A percentile compares a stretch with the other conserved stretches of the same genome.
phyloP scores from a whole-genome alignment of 2,797 vertebrate species.

The Aythya fuligula region DNA sequence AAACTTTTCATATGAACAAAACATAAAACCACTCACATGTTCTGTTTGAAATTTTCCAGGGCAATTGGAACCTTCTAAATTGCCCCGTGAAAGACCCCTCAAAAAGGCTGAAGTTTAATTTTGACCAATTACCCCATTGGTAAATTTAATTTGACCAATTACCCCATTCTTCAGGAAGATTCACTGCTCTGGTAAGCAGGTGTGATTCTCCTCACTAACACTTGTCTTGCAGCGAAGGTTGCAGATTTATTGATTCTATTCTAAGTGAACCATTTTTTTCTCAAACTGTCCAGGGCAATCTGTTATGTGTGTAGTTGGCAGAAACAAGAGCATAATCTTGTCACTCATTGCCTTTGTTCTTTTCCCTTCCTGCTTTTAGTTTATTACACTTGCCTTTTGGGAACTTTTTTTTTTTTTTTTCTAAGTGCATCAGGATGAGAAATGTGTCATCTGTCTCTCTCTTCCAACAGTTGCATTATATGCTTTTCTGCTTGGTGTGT shows the following conservation, averaged over 20 bases:
- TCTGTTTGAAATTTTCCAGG: neutral
- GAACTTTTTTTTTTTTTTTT: neutral
- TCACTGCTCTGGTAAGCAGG: neutral
- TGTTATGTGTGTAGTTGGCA: neutral
- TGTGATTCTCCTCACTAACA: neutral
- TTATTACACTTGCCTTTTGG: neutral
- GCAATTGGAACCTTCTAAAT: neutral
- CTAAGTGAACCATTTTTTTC: neutral
- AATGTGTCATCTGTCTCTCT: neutral
- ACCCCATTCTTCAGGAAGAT: neutral
- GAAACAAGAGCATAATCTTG: neutral
- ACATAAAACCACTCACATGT: neutral
- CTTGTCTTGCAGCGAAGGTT: neutral
- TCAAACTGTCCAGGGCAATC: neutral
- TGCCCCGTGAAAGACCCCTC: neutral
- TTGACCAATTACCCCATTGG: neutral
- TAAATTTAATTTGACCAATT: neutral
- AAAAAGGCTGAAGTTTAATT: neutral
- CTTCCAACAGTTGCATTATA: slow-evolving; percentile 40
- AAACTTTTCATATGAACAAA: neutral
- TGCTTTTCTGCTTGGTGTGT: neutral
- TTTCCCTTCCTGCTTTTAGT: neutral
- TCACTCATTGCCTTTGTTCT: neutral
- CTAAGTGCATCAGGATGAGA: neutral
- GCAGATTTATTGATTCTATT: neutral